These are phyloP conservation scores for Amazona guildingii DNA, from an alignment of 2,113 vertebrate genomes.

Conservation along the genomic window DNA sequence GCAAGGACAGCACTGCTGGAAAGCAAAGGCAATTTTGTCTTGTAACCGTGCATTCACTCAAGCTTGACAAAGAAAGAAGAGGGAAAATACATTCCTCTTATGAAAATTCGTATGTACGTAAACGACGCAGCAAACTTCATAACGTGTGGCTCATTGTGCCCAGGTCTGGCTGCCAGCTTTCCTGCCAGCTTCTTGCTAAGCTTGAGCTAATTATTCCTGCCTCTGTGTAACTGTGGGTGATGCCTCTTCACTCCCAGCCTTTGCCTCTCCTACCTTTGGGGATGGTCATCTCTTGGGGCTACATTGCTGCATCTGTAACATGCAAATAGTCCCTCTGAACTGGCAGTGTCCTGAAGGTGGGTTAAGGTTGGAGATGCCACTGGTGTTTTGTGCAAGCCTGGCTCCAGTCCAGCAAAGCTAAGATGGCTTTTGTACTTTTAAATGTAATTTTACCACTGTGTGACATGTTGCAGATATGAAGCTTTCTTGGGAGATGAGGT, in stretches of 20 bases:
- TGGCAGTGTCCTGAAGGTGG: background rate
- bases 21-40: slow-evolving; percentile 24
- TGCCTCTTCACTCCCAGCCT: background rate
- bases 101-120: background rate
- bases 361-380: background rate
- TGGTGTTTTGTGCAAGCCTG: background rate
- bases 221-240: background rate
- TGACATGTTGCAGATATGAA: background rate
- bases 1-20: background rate
- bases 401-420: background rate
- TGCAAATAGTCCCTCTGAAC: background rate
- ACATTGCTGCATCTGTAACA: rapidly evolving
- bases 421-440: background rate
- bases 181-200: background rate
- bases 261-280: background rate
- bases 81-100: background rate
- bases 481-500: slow-evolving; percentile 3
- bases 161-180: background rate
- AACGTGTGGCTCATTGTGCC: rapidly evolving
- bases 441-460: background rate
- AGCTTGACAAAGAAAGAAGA: slow-evolving; percentile 13
- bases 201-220: background rate
- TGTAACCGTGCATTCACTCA: background rate
- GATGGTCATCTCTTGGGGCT: background rate
- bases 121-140: background rate